Evolutionary conservation across 53 echinoderm and acorn worm species (phyloP), one percentile per base, ranked within the genome.

Genomic region (Stichopus horrens): DNA sequence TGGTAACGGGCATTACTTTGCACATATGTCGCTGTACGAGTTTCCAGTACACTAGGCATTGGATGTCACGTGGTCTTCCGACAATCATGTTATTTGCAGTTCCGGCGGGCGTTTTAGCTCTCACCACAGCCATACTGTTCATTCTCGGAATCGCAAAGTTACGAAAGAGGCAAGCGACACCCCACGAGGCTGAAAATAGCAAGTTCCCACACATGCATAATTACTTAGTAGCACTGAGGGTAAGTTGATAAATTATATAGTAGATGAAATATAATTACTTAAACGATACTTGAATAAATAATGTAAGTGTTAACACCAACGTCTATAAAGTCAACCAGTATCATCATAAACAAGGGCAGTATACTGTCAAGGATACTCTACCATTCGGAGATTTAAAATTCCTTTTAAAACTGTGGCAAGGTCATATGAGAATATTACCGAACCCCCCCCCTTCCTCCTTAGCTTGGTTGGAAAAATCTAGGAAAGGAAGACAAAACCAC

Each of bases 11-110:
- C 20, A 76, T 91, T 0, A 60, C 88, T 8, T 56, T 91, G 7
- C 82, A 91, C 76, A 54, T 91, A 54, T 91, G 91, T 51, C 58
- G 88, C 68, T 91, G 91, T 37, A 91, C 88, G 5, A 51, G 20
- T 54, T 83, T 91, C 10, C 65, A 75, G 8, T 87, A 87, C 75
- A 58, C 21, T 8, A 87, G 52, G 9, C 87, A 75, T 66, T 91
- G 91, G 91, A 91, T 91, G 52, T 73, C 83, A 59, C 77, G 83
- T 7, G 75, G 51, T 23, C 13, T 53, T 7, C 75, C 78, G 13
- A 66, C 88, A 20, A 23, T 88, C 55, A 55, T 91, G 10, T 18
- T 88, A 18, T 91, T 91, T 53, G 83, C 84, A 18, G 37, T 76
- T 23, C 91, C 91, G 59, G 84, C 88, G 21, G 68, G 52, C 14